Base-by-base conservation (phyloP, 2,888 invertebrate species). In the Lathronympha strigana region DNA sequence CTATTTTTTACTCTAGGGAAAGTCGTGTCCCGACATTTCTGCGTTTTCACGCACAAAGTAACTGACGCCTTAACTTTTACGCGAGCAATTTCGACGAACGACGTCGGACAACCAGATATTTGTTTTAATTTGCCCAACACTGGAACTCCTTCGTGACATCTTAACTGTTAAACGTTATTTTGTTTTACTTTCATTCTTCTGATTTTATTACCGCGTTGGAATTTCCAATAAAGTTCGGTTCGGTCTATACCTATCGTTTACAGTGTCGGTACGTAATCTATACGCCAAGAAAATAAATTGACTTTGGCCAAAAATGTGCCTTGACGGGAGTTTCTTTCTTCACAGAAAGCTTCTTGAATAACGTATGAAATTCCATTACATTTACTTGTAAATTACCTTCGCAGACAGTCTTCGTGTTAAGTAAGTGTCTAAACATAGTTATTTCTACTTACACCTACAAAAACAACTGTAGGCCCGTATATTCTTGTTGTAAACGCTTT, bases 181-280 rank as follows among this genome's bases (percentile, higher is more conserved):
- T 53, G 43, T 60, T 51, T 53, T 45, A 28, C 25, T 51, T 58
- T 58, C 51, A 50, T 58, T 53, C 45, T 28, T 36, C 51, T 33
- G 45, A 36, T 58, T 53, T 58, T 57, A 33, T 58, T 36, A 45
- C 51, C 13, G 19, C 43, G 40, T 19, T 51, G 28, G 64, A 60
- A 64, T 64, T 64, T 64, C 36, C 64, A 64, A 64, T 64, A 64
- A 57, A 31, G 58, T 36, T 40, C 11, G 19, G 38, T 45, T 23
- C 13, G 36, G 28, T 17, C 28, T 8, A 49, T 8, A 9, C 23
- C 45, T 45, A 43, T 60, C 58, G 58, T 40, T 64, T 51, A 63
- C 57, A 33, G 43, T 58, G 58, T n/a, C n/a, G n/a, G n/a, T n/a
- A n/a, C n/a, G n/a, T 51, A 49, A 58, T 43, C 50, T 51, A 43